Base-by-base conservation (phyloP, 2,888 invertebrate species). In the Patella ulyssiponensis region DNA sequence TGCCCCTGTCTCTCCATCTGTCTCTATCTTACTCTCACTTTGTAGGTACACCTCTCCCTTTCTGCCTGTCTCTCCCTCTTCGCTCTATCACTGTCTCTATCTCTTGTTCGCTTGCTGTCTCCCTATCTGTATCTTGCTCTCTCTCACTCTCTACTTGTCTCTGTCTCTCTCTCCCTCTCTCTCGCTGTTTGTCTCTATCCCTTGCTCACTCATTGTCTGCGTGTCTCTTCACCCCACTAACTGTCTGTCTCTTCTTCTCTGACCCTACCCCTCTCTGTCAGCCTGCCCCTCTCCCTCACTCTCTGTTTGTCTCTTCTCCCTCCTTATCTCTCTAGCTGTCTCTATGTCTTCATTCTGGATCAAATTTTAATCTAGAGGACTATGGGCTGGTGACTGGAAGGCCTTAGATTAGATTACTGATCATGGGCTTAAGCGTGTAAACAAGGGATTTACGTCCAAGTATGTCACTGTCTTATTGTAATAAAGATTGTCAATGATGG, bases 331-430 rank as follows among this genome's bases (percentile, higher is more conserved):
- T 69, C 9, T 71, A n/a, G 44, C 74, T 23, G 75, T 69, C 75
- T 64, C 58, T 44, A 73, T 70, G 23, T 52, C 20, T 64, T 56
- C 54, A 14, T 20, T 77, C 54, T 54, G 69, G n/a, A 56, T 17
- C 51, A 58, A 14, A 69, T 33, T 27, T 76, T 23, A 33, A 71
- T 20, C 52, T 75, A 27, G 51, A 51, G 27, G 27, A 17, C n/a
- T 73, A 73, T 70, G 77, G 70, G 70, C 69, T 70, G 70, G 77
- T 54, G 73, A 73, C 73, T 77, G 70, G 73, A 73, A 77, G 73
- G 77, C 71, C 23, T 58, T 69, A 71, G n/a, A 53, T 58, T 74
- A 20, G 74, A 44, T 56, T 44, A 1, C 7, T 44, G 44, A 44
- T 44, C 1, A 0, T 7, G 3, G 44, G 5, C 44, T 44, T 9